Percentiles rank a stretch among this genome's conserved stretches.
Evolutionary conservation across 2,797 vertebrate species (phyloP).

Genomic region (Oryzias sinensis): DNA sequence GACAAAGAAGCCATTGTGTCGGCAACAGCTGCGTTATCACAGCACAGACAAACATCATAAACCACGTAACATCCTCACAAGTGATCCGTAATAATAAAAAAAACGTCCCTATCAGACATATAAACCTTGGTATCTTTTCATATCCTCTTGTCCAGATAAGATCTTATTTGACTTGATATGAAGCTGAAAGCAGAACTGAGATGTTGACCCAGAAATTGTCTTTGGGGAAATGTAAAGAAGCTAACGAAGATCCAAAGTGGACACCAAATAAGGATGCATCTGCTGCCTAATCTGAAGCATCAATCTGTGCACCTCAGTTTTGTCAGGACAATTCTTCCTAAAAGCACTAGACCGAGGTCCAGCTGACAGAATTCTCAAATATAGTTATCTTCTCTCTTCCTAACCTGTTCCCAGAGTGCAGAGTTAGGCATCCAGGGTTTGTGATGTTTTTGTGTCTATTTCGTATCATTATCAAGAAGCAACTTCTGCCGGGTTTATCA

Average conservation of each 20-base stretch:
- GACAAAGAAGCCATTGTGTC: too few relatives aligned
- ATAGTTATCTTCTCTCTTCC: constrained; percentile 25
- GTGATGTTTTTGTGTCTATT: constrained; percentile 27
- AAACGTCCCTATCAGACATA: constrained; percentile 1
- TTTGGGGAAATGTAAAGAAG: neutral
- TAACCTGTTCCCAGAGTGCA: constrained; percentile 13
- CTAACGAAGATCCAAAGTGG: too few relatives aligned
- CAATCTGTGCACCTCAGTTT: too few relatives aligned
- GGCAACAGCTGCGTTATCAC: too few relatives aligned
- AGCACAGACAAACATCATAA: constrained; percentile 1
- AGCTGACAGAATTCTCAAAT: constrained; percentile 27
- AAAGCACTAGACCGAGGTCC: constrained; percentile 11
- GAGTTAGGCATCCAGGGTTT: constrained; percentile 5
- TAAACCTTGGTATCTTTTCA: constrained; percentile 10
- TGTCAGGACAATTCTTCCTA: neutral
- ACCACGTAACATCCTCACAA: neutral
- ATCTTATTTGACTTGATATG: constrained; percentile 20
- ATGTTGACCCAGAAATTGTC: constrained; percentile 6
- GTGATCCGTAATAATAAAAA: constrained; percentile 8
- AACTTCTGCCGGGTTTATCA: constrained; percentile 57
- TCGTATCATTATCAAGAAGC: constrained; percentile 45
- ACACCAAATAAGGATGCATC: too few relatives aligned
- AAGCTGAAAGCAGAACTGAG: constrained; percentile 4
- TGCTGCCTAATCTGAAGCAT: too few relatives aligned
- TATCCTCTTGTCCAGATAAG: constrained; percentile 18